These are phyloP conservation scores for Plagodis dolabraria DNA, from an alignment of 2,888 invertebrate genomes.

Conservation along the genomic window DNA sequence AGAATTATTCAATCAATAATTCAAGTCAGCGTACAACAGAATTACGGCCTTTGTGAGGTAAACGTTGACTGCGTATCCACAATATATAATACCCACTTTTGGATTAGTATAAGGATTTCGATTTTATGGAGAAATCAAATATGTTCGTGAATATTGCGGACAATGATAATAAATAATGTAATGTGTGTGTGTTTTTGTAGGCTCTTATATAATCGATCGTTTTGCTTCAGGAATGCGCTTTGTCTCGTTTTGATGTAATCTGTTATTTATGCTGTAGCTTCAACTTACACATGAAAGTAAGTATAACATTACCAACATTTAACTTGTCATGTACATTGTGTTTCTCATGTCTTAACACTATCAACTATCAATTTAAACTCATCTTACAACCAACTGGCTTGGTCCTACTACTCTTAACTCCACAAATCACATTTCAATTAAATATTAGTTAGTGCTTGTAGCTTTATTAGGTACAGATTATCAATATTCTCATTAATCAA, in stretches of 20 bases:
- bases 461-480: no score
- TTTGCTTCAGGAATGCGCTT: conserved; percentile 53
- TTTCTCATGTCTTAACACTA: conserved; percentile 27
- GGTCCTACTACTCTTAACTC: not conserved
- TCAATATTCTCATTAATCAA: no score
- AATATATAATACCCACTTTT: no score
- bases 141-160: no score
- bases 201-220: not conserved
- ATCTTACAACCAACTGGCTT: conserved; percentile 18
- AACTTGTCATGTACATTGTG: not conserved
- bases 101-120: no score
- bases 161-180: no score
- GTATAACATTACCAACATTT: conserved; percentile 11
- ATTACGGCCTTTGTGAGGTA: no score
- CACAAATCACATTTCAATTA: conserved; percentile 8
- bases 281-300: conserved; percentile 29
- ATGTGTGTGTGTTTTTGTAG: no score
- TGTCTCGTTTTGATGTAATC: conserved; percentile 33
- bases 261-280: conserved; percentile 27
- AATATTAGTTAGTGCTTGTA: conserved; percentile 3
- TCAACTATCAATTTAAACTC: conserved; percentile 42
- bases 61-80: no score
- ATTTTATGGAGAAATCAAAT: no score
- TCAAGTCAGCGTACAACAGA: no score
- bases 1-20: no score